Conservation (phyloP, 1,140 invertebrate genomes). For the Uloborus diversus region DNA sequence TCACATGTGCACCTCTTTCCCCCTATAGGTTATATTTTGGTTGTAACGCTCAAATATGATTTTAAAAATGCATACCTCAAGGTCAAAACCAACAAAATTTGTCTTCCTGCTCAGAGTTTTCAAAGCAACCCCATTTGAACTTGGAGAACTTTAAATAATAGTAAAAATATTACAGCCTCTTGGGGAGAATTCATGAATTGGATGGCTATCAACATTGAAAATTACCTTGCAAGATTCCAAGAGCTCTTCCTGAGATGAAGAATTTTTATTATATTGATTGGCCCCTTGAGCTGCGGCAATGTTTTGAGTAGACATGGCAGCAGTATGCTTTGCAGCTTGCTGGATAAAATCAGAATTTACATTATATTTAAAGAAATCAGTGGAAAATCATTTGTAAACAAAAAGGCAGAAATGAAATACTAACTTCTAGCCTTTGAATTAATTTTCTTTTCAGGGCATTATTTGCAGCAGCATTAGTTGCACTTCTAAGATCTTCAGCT, state of each 20-base stretch:
- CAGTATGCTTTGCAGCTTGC: slow-evolving; percentile 84
- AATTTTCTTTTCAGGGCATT: slow-evolving; percentile 82
- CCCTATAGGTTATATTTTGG: too few species aligned
- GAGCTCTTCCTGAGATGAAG: slow-evolving; percentile 76
- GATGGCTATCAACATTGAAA: too few species aligned
- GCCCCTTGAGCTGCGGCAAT: slow-evolving; percentile 80
- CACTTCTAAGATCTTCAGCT: slow-evolving; percentile 89
- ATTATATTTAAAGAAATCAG: neutral
- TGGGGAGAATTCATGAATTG: too few species aligned
- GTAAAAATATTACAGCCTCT: too few species aligned
- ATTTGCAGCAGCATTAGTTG: slow-evolving; percentile 82
- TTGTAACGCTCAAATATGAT: too few species aligned
- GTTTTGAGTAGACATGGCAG: slow-evolving; percentile 88
- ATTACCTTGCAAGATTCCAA: slow-evolving; percentile 78
- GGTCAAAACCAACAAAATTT: too few species aligned
- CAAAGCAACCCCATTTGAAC: too few species aligned
- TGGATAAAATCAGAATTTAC: slow-evolving; percentile 55
- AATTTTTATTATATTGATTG: slow-evolving; percentile 76
- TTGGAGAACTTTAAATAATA: too few species aligned
- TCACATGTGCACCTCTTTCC: too few species aligned
- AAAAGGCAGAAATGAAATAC: neutral
- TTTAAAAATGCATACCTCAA: too few species aligned
- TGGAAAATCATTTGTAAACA: neutral
- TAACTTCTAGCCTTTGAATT: slow-evolving; percentile 74
- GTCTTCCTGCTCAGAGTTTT: too few species aligned